phyloP scores from a whole-genome alignment of 2,888 invertebrate species.

The Apamea epomidion region DNA sequence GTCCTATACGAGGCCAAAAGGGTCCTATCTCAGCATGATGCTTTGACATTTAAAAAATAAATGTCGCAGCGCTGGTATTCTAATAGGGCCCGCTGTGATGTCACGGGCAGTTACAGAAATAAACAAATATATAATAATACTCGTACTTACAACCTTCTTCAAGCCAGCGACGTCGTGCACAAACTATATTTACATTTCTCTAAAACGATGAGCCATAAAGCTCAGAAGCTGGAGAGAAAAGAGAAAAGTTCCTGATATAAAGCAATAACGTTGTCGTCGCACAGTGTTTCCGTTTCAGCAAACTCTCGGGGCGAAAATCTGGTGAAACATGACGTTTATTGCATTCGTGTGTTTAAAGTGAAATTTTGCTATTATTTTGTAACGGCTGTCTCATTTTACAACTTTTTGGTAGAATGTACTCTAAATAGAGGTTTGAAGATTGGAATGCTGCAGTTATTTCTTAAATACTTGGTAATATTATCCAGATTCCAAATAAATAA shows the following conservation, averaged over 20 bases:
- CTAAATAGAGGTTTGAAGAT: neutral
- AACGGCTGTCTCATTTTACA: neutral
- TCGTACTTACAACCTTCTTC: neutral
- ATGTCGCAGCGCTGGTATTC: too few relatives aligned
- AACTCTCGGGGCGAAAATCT: constrained; percentile 13
- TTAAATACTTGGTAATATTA: neutral
- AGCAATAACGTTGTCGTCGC: constrained; percentile 37
- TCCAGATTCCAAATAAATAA: too few relatives aligned
- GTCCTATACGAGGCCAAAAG: too few relatives aligned
- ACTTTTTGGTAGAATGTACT: neutral
- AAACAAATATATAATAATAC: too few relatives aligned
- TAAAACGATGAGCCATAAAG: constrained; percentile 13
- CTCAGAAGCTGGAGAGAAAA: constrained; percentile 14
- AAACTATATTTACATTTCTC: neutral
- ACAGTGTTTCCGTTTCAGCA: constrained; percentile 18
- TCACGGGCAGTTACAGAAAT: too few relatives aligned
- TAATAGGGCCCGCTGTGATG: too few relatives aligned
- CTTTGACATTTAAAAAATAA: too few relatives aligned
- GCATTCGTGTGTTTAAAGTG: neutral
- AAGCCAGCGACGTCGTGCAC: neutral
- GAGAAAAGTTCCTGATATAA: constrained; percentile 4
- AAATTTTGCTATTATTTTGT: constrained; percentile 9
- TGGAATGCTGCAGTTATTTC: neutral
- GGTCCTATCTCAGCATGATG: too few relatives aligned
- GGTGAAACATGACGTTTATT: constrained; percentile 31